These are phyloP conservation scores for Synanceia verrucosa DNA, from an alignment of 2,797 vertebrate genomes.

Conservation along the genomic window DNA sequence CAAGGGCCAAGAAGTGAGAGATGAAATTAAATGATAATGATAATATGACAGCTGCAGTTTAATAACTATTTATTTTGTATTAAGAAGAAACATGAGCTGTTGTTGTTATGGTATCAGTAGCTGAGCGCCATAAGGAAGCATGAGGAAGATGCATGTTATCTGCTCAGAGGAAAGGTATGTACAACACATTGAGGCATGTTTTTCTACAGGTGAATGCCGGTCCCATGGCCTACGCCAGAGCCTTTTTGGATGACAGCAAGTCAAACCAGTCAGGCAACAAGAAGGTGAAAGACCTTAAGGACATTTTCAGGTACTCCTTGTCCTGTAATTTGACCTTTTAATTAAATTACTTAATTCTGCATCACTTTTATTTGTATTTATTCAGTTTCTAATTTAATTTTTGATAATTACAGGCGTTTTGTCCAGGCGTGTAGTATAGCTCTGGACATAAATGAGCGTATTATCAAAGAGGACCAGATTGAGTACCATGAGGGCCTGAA, in stretches of 20 bases:
- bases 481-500: constrained; percentile 98
- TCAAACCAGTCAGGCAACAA: constrained; percentile 86
- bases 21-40: too few relatives aligned
- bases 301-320: constrained; percentile 88
- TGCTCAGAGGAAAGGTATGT: not conserved
- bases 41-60: not conserved
- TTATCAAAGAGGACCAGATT: constrained; percentile 97
- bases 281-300: constrained; percentile 94
- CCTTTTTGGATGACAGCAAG: constrained; percentile 92
- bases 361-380: too few relatives aligned
- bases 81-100: not conserved
- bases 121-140: not conserved
- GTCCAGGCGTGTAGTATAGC: constrained; percentile 93
- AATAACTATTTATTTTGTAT: not conserved
- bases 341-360: too few relatives aligned
- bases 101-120: not conserved
- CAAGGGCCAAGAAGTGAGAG: too few relatives aligned
- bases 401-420: constrained; percentile 84
- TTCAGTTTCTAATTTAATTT: not conserved
- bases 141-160: fast-evolving
- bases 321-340: too few relatives aligned
- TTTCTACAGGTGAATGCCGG: constrained; percentile 93
- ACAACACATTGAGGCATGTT: constrained; percentile 12
- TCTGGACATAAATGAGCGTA: constrained; percentile 93
- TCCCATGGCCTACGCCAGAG: constrained; percentile 95